Percentiles rank a stretch among this genome's conserved stretches.
These are phyloP conservation scores for Caenorhabditis sp. DNA, from an alignment of 2,888 invertebrate genomes.

Conservation along the genomic window DNA sequence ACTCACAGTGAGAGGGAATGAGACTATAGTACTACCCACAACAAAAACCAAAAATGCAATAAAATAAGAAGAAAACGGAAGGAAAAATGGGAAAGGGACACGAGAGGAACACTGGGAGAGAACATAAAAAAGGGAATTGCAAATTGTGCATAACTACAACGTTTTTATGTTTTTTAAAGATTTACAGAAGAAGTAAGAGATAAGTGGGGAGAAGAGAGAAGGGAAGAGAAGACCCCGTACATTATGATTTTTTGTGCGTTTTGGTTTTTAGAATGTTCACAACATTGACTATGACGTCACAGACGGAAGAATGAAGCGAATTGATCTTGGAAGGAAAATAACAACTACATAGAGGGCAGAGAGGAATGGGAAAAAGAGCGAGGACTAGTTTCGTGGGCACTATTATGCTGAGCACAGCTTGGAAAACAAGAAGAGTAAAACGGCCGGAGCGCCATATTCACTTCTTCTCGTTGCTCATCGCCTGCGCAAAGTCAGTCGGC, in stretches of 20 bases:
- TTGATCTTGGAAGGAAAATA: constrained; percentile 17
- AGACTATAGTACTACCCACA: constrained; percentile 13
- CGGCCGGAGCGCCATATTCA: background rate
- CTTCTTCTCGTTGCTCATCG: constrained; percentile 20
- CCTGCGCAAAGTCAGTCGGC: constrained; percentile 53
- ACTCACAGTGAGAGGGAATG: background rate
- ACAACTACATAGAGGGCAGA: constrained; percentile 4
- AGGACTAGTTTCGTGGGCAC: too few species aligned
- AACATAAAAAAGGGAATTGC: background rate
- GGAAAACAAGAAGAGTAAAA: constrained; percentile 10
- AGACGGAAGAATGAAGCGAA: constrained; percentile 19
- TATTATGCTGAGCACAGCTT: too few species aligned
- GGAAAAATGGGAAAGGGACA: background rate
- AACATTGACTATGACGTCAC: constrained; percentile 41
- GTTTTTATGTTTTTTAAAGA: constrained; percentile 18
- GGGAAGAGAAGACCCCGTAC: constrained; percentile 22
- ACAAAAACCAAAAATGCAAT: constrained; percentile 20
- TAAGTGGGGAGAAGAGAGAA: constrained; percentile 21
- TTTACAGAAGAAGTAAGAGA: constrained; percentile 12
- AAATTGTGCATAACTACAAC: constrained; percentile 52
- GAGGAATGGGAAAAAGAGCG: background rate
- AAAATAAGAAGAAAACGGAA: background rate
- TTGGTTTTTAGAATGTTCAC: constrained; percentile 19
- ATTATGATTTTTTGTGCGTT: constrained; percentile 37
- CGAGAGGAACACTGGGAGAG: constrained; percentile 20